Base-by-base conservation (phyloP, 2,888 invertebrate species). In the Acleris emargana region DNA sequence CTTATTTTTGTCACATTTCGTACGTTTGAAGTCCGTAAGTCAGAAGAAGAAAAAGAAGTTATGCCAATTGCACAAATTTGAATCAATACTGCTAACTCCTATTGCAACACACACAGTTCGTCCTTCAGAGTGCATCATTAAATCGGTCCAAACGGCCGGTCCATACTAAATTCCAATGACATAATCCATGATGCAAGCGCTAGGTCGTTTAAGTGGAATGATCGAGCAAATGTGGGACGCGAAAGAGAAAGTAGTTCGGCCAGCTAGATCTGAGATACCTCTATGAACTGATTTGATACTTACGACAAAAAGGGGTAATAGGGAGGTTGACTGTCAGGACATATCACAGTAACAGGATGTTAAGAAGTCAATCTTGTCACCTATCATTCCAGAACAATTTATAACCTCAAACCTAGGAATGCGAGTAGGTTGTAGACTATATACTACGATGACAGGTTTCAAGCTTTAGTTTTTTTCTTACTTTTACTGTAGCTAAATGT, bases 201-300 rank as follows among this genome's bases (percentile, higher is more conserved):
- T 68, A 72, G 74, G 75, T 74, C 74, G 74, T 50, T 53, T 63
- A 69, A 69, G 74, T 76, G 74, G 76, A 73, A 73, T 78, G 76
- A 72, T 75, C 73, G 79, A 75, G 77, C 77, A 78, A 80, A 88
- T 85, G 85, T 87, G 80, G 86, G 81, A 80, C 88, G 76, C 77
- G 78, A 77, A 77, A 84, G 91, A 88, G 90, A 90, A 89, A 90
- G 90, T 89, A 72, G 86, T 79, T 79, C 87, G 78, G 58, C 71
- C 67, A 60, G 67, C 64, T 69, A 55, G 67, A 59, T 57, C 18
- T 20, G 57, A 57, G 62, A 57, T 67, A 58, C 55, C 51, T 57
- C 60, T 57, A 58, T 54, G 43, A 57, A 43, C 45, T 17, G 45
- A 17, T 25, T n/a, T 45, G 57, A 28, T 25, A 38, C 13, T 38